Percentiles rank a stretch among this genome's conserved stretches.
phyloP scores from a whole-genome alignment of 2,888 invertebrate species.

The Parnassius orleans region DNA sequence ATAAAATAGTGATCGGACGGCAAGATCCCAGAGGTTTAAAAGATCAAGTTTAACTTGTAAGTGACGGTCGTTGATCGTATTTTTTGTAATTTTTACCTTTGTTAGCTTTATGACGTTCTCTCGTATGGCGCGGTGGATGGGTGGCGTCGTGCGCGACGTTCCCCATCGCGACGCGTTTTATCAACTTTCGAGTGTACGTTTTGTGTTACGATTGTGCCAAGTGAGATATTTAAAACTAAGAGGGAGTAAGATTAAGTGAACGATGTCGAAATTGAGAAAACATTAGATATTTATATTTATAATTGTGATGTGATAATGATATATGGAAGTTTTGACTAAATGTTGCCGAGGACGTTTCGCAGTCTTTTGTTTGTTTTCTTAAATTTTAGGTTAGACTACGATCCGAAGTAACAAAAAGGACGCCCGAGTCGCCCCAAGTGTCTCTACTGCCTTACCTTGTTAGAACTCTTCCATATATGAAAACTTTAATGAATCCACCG shows the following conservation, averaged over 20 bases:
- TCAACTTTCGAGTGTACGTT: slow-evolving; percentile 59
- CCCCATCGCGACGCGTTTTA: slow-evolving; percentile 47
- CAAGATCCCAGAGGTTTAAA: slow-evolving; percentile 51
- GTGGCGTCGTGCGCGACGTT: slow-evolving; percentile 28
- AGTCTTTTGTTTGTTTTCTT: slow-evolving; percentile 6
- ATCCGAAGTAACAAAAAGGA: slow-evolving; percentile 25
- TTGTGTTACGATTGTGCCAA: slow-evolving; percentile 79
- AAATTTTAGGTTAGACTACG: slow-evolving; percentile 39
- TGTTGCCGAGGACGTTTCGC: slow-evolving; percentile 9
- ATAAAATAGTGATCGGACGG: slow-evolving; percentile 72
- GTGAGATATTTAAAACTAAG: slow-evolving; percentile 74
- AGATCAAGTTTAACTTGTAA: slow-evolving; percentile 76
- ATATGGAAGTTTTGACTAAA: slow-evolving; percentile 76
- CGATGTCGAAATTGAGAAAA: slow-evolving; percentile 76
- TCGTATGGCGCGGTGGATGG: slow-evolving; percentile 29
- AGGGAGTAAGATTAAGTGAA: slow-evolving; percentile 78
- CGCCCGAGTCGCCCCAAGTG: slow-evolving; percentile 27
- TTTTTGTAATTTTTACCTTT: slow-evolving; percentile 73
- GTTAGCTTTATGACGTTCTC: slow-evolving; percentile 37
- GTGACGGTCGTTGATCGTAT: slow-evolving; percentile 78
- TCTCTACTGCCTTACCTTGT: slow-evolving; percentile 31
- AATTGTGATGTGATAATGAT: slow-evolving; percentile 70
- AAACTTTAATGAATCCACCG: background rate
- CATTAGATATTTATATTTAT: slow-evolving; percentile 75
- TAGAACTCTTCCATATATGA: background rate